phyloP scores from a whole-genome alignment of 2,797 vertebrate species.

The Alcedo atthis region DNA sequence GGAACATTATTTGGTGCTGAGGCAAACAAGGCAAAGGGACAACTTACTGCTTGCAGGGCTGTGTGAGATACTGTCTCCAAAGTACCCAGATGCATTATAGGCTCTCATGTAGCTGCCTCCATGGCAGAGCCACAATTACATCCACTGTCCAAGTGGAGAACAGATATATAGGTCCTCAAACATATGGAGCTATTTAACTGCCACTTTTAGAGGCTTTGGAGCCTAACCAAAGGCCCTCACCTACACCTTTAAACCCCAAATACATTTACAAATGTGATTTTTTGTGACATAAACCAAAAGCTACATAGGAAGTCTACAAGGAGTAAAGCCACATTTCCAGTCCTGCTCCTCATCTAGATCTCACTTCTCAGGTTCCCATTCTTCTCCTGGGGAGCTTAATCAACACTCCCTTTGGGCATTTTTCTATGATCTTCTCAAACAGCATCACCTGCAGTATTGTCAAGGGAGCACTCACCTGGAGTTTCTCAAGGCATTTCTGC shows the following conservation, averaged over 20 bases:
- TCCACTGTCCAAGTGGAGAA: neutral
- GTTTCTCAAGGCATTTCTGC: neutral
- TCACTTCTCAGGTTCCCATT: neutral
- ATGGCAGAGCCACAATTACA: neutral
- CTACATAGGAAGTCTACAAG: neutral
- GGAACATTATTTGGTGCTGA: neutral
- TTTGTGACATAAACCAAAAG: neutral
- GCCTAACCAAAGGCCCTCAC: neutral
- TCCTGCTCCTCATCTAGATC: neutral
- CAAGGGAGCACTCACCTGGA: neutral
- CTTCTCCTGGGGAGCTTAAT: neutral
- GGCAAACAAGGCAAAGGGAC: neutral
- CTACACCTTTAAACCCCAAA: neutral
- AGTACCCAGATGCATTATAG: neutral
- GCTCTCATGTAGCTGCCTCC: neutral
- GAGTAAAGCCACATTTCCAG: neutral
- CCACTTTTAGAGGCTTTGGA: neutral
- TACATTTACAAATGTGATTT: neutral
- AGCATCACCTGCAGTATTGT: neutral
- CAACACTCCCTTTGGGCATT: neutral
- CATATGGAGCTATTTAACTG: neutral
- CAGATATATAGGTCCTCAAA: accelerated
- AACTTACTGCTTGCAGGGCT: neutral
- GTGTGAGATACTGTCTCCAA: too few relatives aligned
- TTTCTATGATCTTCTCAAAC: neutral